These are phyloP conservation scores for Agelaius tricolor DNA, from an alignment of 2,113 vertebrate genomes.

Conservation along the genomic window DNA sequence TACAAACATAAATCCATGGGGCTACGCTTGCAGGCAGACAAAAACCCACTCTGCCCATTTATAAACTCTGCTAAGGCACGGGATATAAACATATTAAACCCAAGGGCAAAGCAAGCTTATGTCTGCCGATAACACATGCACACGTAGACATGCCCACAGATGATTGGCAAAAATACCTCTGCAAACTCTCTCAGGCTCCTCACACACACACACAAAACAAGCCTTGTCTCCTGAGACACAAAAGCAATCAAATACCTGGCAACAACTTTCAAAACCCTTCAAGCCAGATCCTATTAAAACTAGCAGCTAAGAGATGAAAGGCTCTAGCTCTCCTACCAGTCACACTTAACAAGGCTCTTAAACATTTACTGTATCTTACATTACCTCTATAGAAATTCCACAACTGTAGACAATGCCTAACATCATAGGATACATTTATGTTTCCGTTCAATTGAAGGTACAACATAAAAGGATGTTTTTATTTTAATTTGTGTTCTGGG, in stretches of 20 bases:
- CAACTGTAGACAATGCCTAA: conserved; percentile 32
- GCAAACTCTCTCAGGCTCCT: not conserved
- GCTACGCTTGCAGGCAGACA: not conserved
- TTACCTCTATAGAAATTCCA: conserved; percentile 20
- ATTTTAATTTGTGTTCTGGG: conserved; percentile 7
- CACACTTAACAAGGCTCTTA: conserved; percentile 4
- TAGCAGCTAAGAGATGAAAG: conserved; percentile 38
- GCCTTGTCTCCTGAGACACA: not conserved
- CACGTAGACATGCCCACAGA: not conserved
- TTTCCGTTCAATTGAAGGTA: not conserved
- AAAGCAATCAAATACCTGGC: conserved; percentile 25
- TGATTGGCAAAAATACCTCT: not conserved
- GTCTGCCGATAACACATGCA: not conserved
- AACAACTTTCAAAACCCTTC: conserved; percentile 36
- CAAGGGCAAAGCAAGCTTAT: not conserved
- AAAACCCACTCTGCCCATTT: not conserved
- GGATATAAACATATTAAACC: not conserved
- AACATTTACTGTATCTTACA: not conserved
- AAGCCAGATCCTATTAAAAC: conserved; percentile 41
- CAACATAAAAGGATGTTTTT: conserved; percentile 5
- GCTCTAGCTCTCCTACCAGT: not conserved
- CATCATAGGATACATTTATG: conserved; percentile 1
- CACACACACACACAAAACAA: not conserved
- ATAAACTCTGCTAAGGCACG: not conserved
- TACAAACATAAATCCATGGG: not conserved